phyloP scores from a whole-genome alignment of 2,113 vertebrate genomes.

The Callaeas wilsoni region DNA sequence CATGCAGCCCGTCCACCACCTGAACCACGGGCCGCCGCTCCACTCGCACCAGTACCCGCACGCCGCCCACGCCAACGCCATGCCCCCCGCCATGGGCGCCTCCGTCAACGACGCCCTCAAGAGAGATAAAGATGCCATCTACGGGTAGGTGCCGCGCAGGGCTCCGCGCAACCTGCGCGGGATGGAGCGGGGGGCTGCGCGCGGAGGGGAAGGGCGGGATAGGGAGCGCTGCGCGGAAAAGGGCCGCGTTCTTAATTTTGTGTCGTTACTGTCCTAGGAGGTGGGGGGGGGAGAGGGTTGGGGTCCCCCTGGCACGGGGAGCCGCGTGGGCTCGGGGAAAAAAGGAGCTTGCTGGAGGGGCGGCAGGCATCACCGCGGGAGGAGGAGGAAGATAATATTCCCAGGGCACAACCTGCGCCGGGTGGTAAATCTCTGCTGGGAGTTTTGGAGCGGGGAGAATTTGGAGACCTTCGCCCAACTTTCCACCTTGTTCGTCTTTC shows the following conservation, averaged over 20 bases:
- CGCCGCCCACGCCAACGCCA: conserved; percentile 93
- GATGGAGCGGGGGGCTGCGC: not conserved
- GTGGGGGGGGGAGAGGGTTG: not conserved
- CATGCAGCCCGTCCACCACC: conserved; percentile 96
- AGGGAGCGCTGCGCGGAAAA: not conserved
- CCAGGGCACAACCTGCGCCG: conserved; percentile 11
- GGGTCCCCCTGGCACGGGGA: not conserved
- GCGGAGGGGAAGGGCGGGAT: not conserved
- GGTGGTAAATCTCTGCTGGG: not conserved
- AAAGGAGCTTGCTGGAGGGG: not conserved
- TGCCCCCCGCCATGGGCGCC: conserved; percentile 95
- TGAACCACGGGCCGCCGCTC: conserved; percentile 95
- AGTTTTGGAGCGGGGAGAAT: not conserved
- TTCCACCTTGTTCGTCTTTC: not conserved
- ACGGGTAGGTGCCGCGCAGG: conserved; percentile 83
- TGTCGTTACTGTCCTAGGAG: not conserved
- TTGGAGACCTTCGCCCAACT: conserved; percentile 34
- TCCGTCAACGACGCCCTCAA: conserved; percentile 98
- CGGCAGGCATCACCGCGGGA: not conserved
- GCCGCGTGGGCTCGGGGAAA: not conserved
- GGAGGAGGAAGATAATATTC: conserved; percentile 19
- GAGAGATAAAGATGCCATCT: conserved; percentile 99
- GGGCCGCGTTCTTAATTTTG: not conserved
- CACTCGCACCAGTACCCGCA: conserved; percentile 98
- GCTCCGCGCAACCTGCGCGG: not conserved